Conservation (phyloP, 2,797 vertebrate species). For the Ispidina lecontei region DNA sequence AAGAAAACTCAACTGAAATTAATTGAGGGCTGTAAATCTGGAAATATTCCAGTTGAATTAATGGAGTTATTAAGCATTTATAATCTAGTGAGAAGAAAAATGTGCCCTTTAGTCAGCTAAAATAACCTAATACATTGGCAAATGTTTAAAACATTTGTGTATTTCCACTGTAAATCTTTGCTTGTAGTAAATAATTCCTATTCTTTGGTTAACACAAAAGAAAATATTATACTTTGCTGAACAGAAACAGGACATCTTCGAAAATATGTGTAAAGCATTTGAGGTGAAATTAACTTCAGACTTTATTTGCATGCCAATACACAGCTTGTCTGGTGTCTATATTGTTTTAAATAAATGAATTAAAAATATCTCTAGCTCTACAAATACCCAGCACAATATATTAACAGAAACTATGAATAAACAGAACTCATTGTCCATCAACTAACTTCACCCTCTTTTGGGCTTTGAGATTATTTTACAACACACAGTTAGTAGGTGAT, state of each 20-base stretch:
- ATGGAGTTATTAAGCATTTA: conserved; percentile 38
- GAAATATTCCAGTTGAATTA: conserved; percentile 40
- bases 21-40: conserved; percentile 38
- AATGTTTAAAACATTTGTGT: conserved; percentile 1
- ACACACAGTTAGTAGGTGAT: not conserved
- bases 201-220: not conserved
- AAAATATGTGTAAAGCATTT: not conserved
- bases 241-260: not conserved
- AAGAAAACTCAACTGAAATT: conserved; percentile 58
- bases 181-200: conserved; percentile 15
- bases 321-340: not conserved
- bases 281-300: conserved; percentile 23
- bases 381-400: not conserved
- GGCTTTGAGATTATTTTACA: not conserved
- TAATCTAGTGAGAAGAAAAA: conserved; percentile 29
- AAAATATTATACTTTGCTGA: not conserved
- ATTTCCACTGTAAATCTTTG: conserved; percentile 24
- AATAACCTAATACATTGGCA: not conserved
- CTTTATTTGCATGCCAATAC: not conserved
- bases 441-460: not conserved
- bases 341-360: not conserved
- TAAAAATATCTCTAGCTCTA: not conserved
- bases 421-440: not conserved
- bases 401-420: not conserved
- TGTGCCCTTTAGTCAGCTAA: not conserved